These are phyloP conservation scores for Platycheirus albimanus DNA, from an alignment of 2,888 invertebrate genomes.

Conservation along the genomic window DNA sequence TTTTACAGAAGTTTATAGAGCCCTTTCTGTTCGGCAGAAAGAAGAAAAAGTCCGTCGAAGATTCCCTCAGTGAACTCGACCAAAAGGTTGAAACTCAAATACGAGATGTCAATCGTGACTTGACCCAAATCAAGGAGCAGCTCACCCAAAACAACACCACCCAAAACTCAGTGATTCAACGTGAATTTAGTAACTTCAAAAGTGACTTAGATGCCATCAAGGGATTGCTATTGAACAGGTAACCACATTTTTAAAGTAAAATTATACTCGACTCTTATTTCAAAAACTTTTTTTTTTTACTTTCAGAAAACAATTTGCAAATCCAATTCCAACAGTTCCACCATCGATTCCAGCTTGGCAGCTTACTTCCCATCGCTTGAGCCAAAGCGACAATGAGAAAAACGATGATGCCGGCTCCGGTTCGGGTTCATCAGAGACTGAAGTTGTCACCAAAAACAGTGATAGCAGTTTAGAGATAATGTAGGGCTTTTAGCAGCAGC, in stretches of 20 bases:
- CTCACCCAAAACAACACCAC: conserved; percentile 83
- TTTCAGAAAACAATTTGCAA: conserved; percentile 90
- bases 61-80: conserved; percentile 87
- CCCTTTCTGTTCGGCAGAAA: conserved; percentile 88
- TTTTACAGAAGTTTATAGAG: conserved; percentile 85
- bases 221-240: conserved; percentile 89
- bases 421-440: conserved; percentile 88
- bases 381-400: conserved; percentile 82
- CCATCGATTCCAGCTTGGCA: conserved; percentile 93
- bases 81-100: conserved; percentile 86
- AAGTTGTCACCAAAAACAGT: conserved; percentile 89
- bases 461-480: conserved; percentile 90
- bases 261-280: neutral
- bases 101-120: conserved; percentile 86
- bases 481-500: conserved; percentile 82
- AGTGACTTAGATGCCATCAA: conserved; percentile 89
- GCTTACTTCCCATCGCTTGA: conserved; percentile 83
- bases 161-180: conserved; percentile 83
- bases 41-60: conserved; percentile 86
- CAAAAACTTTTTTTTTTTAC: neutral
- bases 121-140: conserved; percentile 87
- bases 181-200: conserved; percentile 87
- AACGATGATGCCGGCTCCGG: conserved; percentile 86
- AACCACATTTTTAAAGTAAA: conserved; percentile 60
- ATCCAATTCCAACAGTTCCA: conserved; percentile 86